Base-by-base conservation (phyloP, 2,113 vertebrate genomes). In the Meles meles region DNA sequence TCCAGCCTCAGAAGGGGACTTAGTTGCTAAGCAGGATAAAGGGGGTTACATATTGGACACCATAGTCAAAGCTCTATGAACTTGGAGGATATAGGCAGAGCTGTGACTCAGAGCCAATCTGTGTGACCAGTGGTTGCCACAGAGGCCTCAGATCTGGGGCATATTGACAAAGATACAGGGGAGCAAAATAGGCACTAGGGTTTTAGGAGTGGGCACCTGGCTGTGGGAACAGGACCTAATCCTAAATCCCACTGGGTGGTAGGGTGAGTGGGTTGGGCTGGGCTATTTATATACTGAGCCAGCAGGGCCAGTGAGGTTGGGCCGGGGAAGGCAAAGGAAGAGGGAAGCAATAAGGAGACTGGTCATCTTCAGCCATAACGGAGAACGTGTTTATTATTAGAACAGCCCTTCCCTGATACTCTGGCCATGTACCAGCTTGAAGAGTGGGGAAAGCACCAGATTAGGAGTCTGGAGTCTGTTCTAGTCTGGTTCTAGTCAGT, bases 331-430 rank as follows among this genome's bases (percentile, higher is more conserved):
- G 79, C 61, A 77, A 69, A 76, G 87, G 87, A 84, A 84, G 67
- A 90, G 34, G 85, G 95, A 79, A 72, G 34, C 57, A 81, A 42
- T 0, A 0, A 63, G 21, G 85, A 79, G 80, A 82, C 57, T 42
- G 77, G 57, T 85, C 61, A 49, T 88, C 91, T 72, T 92, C 95
- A 89, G 67, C 74, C 77, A 65, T 59, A 44, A 97, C 95, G 88
- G 63, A 67, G 20, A 84, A n/a, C 42, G 55, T 63, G 77, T 84
- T 94, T 95, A 83, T 93, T 55, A 20, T 88, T 98, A 94, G 90
- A 57, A 63, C 52, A 69, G 76, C 87, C 72, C 69, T 55, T 89
- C 44, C 55, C 42, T 72, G 93, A 31, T 71, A 63, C 81, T 39
- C 94, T 95, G 95, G 87, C 79, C 34, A 34, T 1, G 4, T n/a